phyloP scores from a whole-genome alignment of 2,888 invertebrate species.

The Gortyna flavago region DNA sequence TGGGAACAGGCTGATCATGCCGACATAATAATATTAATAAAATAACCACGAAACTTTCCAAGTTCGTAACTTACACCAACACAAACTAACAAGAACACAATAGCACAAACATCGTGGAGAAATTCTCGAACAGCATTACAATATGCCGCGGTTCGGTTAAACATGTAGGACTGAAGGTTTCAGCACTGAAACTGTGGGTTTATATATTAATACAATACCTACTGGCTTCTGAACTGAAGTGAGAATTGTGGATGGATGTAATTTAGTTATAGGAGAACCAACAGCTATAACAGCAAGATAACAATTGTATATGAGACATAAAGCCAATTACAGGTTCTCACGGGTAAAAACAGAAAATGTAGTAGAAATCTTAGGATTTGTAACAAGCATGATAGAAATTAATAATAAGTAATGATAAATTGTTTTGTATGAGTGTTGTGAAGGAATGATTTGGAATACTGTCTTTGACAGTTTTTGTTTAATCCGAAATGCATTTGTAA shows the following conservation, averaged over 20 bases:
- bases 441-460: neutral
- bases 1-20: too few species aligned
- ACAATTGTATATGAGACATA: too few species aligned
- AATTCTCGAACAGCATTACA: slow-evolving; percentile 64
- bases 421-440: slow-evolving; percentile 3
- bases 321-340: too few species aligned
- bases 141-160: slow-evolving; percentile 64
- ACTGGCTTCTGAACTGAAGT: slow-evolving; percentile 17
- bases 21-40: too few species aligned
- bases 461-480: neutral
- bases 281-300: too few species aligned
- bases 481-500: neutral
- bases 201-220: slow-evolving; percentile 28
- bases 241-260: neutral
- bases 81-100: slow-evolving; percentile 64
- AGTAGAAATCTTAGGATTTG: too few species aligned
- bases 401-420: slow-evolving; percentile 13
- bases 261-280: neutral
- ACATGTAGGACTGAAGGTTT: slow-evolving; percentile 55
- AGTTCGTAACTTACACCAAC: slow-evolving; percentile 51
- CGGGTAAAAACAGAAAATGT: too few species aligned
- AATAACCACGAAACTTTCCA: neutral
- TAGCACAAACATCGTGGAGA: slow-evolving; percentile 67
- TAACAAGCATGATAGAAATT: too few species aligned
- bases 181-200: slow-evolving; percentile 54